Percentiles rank a stretch among this genome's conserved stretches.
Evolutionary conservation across 2,888 invertebrate genomes (phyloP).

Genomic region (Drosophila yooni): DNA sequence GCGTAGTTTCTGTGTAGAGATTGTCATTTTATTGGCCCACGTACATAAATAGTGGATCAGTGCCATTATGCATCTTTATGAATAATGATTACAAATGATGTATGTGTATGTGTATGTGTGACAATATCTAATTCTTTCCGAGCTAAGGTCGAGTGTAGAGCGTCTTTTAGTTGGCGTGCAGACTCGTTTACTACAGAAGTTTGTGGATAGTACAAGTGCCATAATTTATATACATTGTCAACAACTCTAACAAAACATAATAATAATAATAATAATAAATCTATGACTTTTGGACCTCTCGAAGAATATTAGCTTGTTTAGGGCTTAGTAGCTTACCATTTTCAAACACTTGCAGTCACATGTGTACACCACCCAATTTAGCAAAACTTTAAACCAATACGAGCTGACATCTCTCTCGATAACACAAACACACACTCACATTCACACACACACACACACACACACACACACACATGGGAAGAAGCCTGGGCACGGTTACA

Average conservation of each 20-base stretch:
- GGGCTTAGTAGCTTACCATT: neutral
- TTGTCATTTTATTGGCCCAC: conserved; percentile 25
- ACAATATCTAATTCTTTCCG: neutral
- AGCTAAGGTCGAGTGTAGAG: neutral
- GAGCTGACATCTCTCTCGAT: conserved; percentile 65
- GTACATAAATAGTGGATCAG: conserved; percentile 26
- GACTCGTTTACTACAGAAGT: conserved; percentile 8
- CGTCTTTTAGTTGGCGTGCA: conserved; percentile 2
- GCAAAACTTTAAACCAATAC: conserved; percentile 60
- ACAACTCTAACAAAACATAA: too few species aligned
- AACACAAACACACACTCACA: conserved; percentile 24
- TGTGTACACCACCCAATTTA: conserved; percentile 27
- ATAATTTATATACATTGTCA: neutral
- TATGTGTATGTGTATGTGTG: neutral
- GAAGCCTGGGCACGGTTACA: neutral
- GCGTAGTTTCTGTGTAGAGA: conserved; percentile 52
- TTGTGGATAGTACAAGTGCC: neutral
- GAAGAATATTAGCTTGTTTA: neutral
- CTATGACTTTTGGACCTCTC: neutral
- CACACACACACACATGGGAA: conserved; percentile 7
- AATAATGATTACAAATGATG: neutral
- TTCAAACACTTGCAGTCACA: neutral
- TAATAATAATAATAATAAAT: neutral
- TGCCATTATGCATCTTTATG: conserved; percentile 19
- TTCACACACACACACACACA: conserved; percentile 2